A percentile compares a stretch with the other conserved stretches of the same genome.
Evolutionary conservation across 2,797 vertebrate genomes (phyloP).

Genomic region (Trichosurus vulpecula): DNA sequence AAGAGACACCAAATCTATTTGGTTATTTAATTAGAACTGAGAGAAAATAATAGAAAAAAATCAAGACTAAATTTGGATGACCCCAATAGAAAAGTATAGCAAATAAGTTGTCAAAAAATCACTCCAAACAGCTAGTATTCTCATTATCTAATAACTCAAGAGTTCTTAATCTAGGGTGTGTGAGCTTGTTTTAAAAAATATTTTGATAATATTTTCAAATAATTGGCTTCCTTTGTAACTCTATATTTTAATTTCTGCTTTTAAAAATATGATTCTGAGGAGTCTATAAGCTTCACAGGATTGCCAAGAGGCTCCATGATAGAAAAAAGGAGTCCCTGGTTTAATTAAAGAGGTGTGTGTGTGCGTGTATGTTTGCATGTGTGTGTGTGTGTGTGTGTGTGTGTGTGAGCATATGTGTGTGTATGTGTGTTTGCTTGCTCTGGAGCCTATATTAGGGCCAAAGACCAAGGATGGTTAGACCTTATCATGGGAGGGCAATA

Average conservation of each 20-base stretch:
- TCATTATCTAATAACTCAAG: not conserved
- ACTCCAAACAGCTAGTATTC: not conserved
- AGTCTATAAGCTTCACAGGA: not conserved
- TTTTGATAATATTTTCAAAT: not conserved
- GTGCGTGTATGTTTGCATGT: not conserved
- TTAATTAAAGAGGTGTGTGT: not conserved
- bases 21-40: not conserved
- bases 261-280: not conserved
- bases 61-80: slow-evolving; percentile 9
- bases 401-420: not conserved
- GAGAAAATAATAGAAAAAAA: slow-evolving; percentile 6
- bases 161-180: not conserved
- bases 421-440: not conserved
- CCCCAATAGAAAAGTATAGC: not conserved
- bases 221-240: not conserved
- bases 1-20: not conserved
- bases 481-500: slow-evolving; percentile 47
- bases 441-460: not conserved
- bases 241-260: not conserved
- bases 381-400: not conserved
- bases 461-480: slow-evolving; percentile 51
- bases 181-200: not conserved
- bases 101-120: slow-evolving; percentile 36
- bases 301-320: not conserved
- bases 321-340: not conserved